These are phyloP conservation scores for Deroplatys truncata DNA, from an alignment of 2,888 invertebrate genomes.

Conservation along the genomic window DNA sequence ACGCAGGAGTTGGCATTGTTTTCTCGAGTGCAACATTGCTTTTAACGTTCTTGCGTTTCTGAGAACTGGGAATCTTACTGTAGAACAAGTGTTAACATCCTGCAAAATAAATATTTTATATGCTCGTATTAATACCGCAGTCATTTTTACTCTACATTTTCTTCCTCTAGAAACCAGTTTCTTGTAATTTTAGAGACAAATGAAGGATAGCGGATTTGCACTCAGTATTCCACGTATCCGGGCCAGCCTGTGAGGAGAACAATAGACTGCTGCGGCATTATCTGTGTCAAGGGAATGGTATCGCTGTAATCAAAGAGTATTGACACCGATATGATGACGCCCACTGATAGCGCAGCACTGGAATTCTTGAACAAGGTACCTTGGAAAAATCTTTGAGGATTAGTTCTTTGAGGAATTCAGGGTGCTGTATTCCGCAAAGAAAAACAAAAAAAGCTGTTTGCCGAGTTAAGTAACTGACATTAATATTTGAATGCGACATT, in stretches of 20 bases:
- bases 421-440: no score
- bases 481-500: no score
- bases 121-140: neutral
- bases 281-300: neutral
- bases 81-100: no score
- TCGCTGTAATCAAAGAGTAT: neutral
- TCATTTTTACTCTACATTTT: neutral
- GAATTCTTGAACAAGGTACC: neutral
- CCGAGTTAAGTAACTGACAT: no score
- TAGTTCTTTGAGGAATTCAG: no score
- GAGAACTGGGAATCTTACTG: no score
- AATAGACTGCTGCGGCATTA: neutral
- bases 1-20: no score
- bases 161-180: neutral
- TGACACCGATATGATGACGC: neutral
- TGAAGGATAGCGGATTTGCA: neutral
- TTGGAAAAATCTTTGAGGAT: neutral
- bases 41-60: no score
- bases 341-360: neutral
- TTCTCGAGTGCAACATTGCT: no score
- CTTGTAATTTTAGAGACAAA: neutral
- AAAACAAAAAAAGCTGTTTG: no score
- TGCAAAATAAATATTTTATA: no score
- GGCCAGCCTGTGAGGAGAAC: neutral
- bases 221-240: neutral